phyloP scores from a whole-genome alignment of 2,797 vertebrate genomes.

The Rhinogobio ventralis region DNA sequence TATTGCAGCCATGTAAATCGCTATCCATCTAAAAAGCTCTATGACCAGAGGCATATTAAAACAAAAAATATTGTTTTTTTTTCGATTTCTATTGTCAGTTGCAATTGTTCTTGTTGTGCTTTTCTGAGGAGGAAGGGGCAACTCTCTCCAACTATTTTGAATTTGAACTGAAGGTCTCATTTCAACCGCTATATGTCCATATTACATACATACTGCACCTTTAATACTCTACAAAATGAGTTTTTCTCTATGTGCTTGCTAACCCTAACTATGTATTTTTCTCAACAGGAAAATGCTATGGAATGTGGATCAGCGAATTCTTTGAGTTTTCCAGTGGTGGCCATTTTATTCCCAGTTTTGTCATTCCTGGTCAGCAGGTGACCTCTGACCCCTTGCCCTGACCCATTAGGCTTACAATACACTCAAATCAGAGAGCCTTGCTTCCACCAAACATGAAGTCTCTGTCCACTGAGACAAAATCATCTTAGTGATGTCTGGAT shows the following conservation, averaged over 20 bases:
- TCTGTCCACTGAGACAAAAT: constrained; percentile 77
- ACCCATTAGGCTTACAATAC: constrained; percentile 73
- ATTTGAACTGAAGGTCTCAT: not conserved
- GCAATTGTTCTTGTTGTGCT: not conserved
- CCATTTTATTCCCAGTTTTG: constrained; percentile 81
- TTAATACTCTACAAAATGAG: not conserved
- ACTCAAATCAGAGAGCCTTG: constrained; percentile 66
- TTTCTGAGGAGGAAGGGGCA: not conserved
- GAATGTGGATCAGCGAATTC: constrained; percentile 89
- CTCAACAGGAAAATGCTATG: constrained; percentile 91
- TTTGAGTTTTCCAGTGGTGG: constrained; percentile 73
- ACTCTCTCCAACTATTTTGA: not conserved
- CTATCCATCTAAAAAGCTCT: not conserved
- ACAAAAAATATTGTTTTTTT: not conserved
- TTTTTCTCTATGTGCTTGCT: not conserved
- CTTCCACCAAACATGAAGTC: constrained; percentile 44
- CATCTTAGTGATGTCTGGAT: constrained; percentile 44
- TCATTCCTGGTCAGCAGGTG: constrained; percentile 87
- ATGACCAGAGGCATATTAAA: not conserved
- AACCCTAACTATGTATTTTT: constrained; percentile 45
- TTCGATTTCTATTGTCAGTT: not conserved
- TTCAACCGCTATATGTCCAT: not conserved
- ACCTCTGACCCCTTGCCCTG: constrained; percentile 84
- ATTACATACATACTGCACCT: not conserved
- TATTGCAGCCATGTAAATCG: not conserved